Conservation (phyloP, 2,797 vertebrate genomes). For the Tinamus major region DNA sequence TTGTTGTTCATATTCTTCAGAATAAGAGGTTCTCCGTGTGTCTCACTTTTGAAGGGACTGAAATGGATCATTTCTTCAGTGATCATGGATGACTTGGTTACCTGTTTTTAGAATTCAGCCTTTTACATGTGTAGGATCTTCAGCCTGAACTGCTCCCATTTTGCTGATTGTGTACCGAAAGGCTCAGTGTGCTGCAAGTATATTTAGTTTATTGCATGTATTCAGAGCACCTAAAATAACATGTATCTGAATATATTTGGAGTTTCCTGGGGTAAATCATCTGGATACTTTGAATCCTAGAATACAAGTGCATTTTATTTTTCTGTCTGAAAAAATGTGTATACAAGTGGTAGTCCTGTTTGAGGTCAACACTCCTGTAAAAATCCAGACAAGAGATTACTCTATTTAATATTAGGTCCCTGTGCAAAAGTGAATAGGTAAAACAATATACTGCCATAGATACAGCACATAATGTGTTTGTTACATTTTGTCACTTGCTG, state of each 20-base stretch:
- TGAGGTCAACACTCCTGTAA: neutral
- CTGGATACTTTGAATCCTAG: neutral
- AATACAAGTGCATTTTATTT: neutral
- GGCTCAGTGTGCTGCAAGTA: neutral
- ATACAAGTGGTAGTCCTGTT: fast-evolving
- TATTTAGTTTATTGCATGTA: neutral
- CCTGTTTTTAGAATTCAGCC: neutral
- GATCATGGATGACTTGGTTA: neutral
- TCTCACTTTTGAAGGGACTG: neutral
- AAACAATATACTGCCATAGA: neutral
- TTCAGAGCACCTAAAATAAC: neutral
- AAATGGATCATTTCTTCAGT: neutral
- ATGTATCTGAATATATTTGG: neutral
- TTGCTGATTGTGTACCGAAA: neutral
- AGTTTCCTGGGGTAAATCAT: neutral
- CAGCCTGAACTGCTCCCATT: neutral
- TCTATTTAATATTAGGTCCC: neutral
- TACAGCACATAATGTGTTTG: neutral
- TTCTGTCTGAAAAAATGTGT: neutral
- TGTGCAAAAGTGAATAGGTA: neutral
- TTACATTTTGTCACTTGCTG: neutral
- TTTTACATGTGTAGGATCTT: neutral
- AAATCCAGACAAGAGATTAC: neutral
- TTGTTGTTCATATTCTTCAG: neutral
- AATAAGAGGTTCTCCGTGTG: neutral